phyloP scores from a whole-genome alignment of 2,113 vertebrate genomes.

The Lanius collurio region DNA sequence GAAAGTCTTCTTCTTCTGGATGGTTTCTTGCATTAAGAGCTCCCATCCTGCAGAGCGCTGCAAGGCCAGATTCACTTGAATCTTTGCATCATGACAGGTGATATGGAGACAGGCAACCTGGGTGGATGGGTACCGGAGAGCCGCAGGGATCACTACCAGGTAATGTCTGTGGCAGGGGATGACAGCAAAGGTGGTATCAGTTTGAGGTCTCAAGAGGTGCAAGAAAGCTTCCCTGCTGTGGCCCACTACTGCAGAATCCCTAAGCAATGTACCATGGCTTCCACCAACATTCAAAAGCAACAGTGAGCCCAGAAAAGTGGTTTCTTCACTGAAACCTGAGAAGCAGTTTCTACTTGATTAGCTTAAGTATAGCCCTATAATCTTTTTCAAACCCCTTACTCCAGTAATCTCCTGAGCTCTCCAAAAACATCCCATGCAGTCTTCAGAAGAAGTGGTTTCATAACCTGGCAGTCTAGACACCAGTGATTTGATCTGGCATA shows the following conservation, averaged over 20 bases:
- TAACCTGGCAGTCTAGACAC: neutral
- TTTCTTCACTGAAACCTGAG: neutral
- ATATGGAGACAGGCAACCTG: slow-evolving; percentile 55
- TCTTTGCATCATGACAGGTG: slow-evolving; percentile 10
- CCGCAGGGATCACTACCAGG: slow-evolving; percentile 47
- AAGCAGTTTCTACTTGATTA: neutral
- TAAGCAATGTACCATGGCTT: neutral
- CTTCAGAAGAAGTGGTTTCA: neutral
- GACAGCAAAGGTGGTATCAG: neutral
- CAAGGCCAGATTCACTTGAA: slow-evolving; percentile 33
- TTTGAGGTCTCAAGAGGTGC: neutral
- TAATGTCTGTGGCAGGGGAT: slow-evolving; percentile 11
- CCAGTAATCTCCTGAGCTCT: neutral
- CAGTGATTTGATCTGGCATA: neutral
- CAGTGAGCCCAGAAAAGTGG: neutral
- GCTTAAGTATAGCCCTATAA: neutral
- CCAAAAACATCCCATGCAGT: neutral
- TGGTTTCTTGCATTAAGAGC: neutral
- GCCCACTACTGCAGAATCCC: neutral
- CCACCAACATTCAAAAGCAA: neutral
- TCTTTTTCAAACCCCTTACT: neutral
- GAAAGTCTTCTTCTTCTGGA: slow-evolving; percentile 46
- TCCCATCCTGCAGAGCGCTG: neutral
- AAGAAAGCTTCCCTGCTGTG: neutral
- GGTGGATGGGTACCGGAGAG: slow-evolving; percentile 21